A percentile compares a stretch with the other conserved stretches of the same genome.
These are phyloP conservation scores for Halocaridina rubra DNA, from an alignment of 2,888 invertebrate genomes.

Conservation along the genomic window DNA sequence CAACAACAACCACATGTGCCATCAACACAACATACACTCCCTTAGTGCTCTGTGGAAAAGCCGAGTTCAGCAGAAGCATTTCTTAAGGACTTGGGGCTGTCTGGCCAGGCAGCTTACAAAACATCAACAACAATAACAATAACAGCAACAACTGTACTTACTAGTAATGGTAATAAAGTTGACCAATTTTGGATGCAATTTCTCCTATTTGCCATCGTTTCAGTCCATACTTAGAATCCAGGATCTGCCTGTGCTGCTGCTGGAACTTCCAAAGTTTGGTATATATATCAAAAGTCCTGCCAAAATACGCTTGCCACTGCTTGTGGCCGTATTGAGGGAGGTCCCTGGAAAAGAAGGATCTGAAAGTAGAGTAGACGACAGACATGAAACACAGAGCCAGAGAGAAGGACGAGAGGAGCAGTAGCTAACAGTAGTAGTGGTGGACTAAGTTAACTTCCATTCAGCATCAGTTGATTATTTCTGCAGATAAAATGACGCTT, in stretches of 20 bases:
- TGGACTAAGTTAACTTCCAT: too few relatives aligned
- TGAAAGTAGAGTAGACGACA: too few relatives aligned
- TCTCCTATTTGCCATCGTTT: constrained; percentile 99
- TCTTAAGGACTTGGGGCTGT: too few relatives aligned
- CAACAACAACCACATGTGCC: too few relatives aligned
- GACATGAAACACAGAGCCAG: too few relatives aligned
- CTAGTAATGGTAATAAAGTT: constrained; percentile 98
- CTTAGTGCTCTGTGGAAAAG: too few relatives aligned
- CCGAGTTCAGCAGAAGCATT: too few relatives aligned
- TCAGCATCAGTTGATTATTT: too few relatives aligned
- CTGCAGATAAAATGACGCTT: background rate
- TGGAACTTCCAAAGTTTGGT: constrained; percentile 98
- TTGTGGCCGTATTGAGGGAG: constrained; percentile 96
- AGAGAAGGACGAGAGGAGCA: background rate
- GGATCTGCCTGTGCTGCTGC: constrained; percentile 87
- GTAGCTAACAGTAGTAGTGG: too few relatives aligned
- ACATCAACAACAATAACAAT: too few relatives aligned
- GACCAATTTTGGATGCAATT: constrained; percentile 98
- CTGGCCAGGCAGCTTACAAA: too few relatives aligned
- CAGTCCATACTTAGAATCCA: constrained; percentile 92
- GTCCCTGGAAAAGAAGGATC: constrained; percentile 76
- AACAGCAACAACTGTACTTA: constrained; percentile 72
- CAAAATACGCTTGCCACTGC: constrained; percentile 98
- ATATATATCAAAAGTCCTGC: constrained; percentile 95
- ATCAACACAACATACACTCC: too few relatives aligned